Evolutionary conservation across 2,797 vertebrate genomes (phyloP).

Genomic region (Ambastaia sidthimunki): DNA sequence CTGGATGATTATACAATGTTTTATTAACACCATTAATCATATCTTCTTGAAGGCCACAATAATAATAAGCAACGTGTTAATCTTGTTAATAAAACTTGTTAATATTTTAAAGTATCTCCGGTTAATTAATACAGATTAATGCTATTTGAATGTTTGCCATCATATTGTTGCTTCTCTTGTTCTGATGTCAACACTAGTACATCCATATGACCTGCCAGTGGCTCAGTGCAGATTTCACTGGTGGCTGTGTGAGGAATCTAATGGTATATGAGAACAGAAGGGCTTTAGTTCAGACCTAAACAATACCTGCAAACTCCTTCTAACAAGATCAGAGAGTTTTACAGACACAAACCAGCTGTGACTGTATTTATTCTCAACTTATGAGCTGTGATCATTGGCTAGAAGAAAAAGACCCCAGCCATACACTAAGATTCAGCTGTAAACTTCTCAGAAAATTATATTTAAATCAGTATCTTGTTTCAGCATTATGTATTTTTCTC

Average conservation of each 20-base stretch:
- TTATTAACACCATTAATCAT: constrained; percentile 39
- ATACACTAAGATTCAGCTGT: no score
- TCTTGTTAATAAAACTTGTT: constrained; percentile 40
- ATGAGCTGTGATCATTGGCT: constrained; percentile 8
- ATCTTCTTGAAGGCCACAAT: constrained; percentile 21
- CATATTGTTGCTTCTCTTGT: not conserved
- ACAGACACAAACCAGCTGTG: constrained; percentile 14
- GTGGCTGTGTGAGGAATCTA: constrained; percentile 22
- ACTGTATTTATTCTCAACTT: constrained; percentile 4
- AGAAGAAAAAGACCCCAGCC: not conserved
- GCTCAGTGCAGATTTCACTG: constrained; percentile 36
- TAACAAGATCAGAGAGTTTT: constrained; percentile 18
- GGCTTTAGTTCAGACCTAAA: constrained; percentile 9
- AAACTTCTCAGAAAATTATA: no score
- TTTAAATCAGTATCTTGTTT: no score
- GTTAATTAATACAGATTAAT: constrained; percentile 28
- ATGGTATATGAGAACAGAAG: constrained; percentile 10
- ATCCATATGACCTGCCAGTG: constrained; percentile 1
- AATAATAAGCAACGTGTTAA: constrained; percentile 48
- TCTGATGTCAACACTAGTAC: constrained; percentile 5
- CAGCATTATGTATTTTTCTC: not conserved
- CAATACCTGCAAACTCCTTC: constrained; percentile 18
- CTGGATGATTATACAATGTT: constrained; percentile 14
- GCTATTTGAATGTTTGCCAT: constrained; percentile 23
- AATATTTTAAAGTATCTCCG: constrained; percentile 53